phyloP scores from a whole-genome alignment of 2,888 invertebrate genomes.

The Drosophila histrio region DNA sequence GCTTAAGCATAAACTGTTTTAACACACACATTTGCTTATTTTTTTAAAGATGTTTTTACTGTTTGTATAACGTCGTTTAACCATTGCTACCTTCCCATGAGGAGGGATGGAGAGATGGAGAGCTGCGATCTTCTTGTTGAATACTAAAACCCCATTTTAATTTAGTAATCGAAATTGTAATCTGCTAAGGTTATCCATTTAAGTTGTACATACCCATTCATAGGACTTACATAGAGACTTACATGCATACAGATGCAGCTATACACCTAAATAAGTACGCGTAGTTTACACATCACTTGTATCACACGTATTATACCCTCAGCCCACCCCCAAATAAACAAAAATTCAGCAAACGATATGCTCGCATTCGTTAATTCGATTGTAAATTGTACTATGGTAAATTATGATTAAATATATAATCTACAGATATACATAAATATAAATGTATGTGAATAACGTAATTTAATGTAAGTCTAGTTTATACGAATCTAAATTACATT shows the following conservation, averaged over 20 bases:
- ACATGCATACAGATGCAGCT: neutral
- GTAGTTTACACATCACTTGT: constrained; percentile 3
- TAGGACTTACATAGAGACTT: neutral
- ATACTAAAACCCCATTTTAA: constrained; percentile 8
- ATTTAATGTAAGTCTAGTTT: constrained; percentile 32
- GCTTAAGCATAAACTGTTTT: constrained; percentile 15
- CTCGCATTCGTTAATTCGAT: constrained; percentile 3
- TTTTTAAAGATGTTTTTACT: constrained; percentile 9
- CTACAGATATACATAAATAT: constrained; percentile 8
- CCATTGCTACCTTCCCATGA: neutral
- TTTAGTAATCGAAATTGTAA: constrained; percentile 14
- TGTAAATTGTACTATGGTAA: constrained; percentile 4
- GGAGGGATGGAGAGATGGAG: neutral
- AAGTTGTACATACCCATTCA: constrained; percentile 60
- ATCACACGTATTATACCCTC: constrained; percentile 5
- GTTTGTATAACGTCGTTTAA: constrained; percentile 12
- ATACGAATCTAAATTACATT: constrained; percentile 3
- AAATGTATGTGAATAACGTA: constrained; percentile 14
- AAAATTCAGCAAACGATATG: neutral
- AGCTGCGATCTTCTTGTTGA: constrained; percentile 30
- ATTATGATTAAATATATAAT: constrained; percentile 1
- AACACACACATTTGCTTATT: neutral
- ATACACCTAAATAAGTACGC: neutral
- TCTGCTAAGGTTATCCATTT: constrained; percentile 37
- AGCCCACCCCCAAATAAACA: neutral